Base-by-base conservation (phyloP, 2,113 vertebrate species). In the Tamias sibiricus region DNA sequence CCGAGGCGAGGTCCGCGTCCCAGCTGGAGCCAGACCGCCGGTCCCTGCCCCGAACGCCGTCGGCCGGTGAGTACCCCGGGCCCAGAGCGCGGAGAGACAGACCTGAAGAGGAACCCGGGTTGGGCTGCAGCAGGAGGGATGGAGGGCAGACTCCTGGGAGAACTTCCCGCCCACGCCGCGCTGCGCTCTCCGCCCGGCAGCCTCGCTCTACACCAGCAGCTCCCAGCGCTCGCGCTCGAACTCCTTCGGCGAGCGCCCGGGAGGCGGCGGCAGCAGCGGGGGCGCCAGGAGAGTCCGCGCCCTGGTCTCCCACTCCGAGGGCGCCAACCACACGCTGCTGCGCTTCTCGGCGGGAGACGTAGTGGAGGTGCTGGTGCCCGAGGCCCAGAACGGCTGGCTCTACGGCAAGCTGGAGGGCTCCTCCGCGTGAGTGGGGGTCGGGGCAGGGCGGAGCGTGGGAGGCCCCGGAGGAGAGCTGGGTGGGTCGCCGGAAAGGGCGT, bases 361-460 rank as follows among this genome's bases (percentile, higher is more conserved):
- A 28, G 98, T 99, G 97, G 98, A 76, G 0, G 98, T 99, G 96
- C 96, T 99, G 92, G 98, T 98, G 94, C 98, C 98, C 0, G 98
- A 99, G 35, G 98, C 99, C 0, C 98, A 98, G 95, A 99, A 99
- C 0, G 99, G 99, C 96, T 99, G 99, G 99, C 98, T 99, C 28
- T 99, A 99, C 0, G 99, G 99, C 83, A 98, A 98, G 4, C 96
- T 98, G 54, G 99, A 99, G 71, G 98, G 98, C 91, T 98, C 98
- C 0, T 95, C 99, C 90, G 97, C 97, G 99, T 99, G 98, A 54
- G 98, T 99, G 88, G 9, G 26, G 2, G 35, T 6, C 11, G 54
- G n/a, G 79, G 6, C 6, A 22, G 52, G 24, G 26, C 13, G 54
- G 19, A 16, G n/a, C n/a, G 66, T 2, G 0, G 32, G 54, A 22